Percentiles rank a stretch among this genome's conserved stretches.
Conservation (phyloP, 2,888 invertebrate species). For the Embidobia sp. region DNA sequence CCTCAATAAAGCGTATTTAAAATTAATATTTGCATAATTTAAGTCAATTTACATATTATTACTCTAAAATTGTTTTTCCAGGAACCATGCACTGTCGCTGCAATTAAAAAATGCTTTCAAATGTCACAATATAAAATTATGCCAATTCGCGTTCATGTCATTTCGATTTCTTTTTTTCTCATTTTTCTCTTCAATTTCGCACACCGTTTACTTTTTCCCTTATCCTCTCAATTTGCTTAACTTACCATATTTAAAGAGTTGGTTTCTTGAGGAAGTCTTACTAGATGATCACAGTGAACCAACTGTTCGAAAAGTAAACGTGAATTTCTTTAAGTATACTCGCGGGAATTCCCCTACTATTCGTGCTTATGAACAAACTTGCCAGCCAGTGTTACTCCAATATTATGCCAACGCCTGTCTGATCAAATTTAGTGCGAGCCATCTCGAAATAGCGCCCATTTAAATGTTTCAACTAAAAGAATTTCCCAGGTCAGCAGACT, state of each 20-base stretch:
- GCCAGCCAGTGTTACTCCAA: slow-evolving; percentile 70
- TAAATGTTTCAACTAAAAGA: slow-evolving; percentile 51
- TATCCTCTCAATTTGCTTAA: slow-evolving; percentile 45
- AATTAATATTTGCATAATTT: no score
- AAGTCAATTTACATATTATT: no score
- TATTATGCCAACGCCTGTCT: slow-evolving; percentile 78
- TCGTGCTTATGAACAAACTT: slow-evolving; percentile 71
- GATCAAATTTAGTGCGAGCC: slow-evolving; percentile 81
- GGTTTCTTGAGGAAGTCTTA: slow-evolving; percentile 69
- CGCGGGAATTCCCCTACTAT: slow-evolving; percentile 75
- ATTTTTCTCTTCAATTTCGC: slow-evolving; percentile 4
- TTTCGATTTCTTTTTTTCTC: no score
- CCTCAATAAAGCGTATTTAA: no score
- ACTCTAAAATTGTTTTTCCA: no score
- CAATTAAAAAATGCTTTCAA: no score
- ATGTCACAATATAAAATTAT: no score
- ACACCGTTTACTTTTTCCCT: background rate
- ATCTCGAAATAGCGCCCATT: slow-evolving; percentile 79
- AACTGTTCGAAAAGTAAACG: slow-evolving; percentile 79
- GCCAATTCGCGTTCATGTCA: no score
- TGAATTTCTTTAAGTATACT: slow-evolving; percentile 81
- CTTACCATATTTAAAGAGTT: slow-evolving; percentile 77
- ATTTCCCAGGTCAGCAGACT: slow-evolving; percentile 49
- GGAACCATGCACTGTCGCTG: no score
- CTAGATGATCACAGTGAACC: slow-evolving; percentile 80